Evolutionary conservation across 2,113 vertebrate genomes (phyloP), one percentile per base, ranked within the genome.

Genomic region (Mixornis gularis): DNA sequence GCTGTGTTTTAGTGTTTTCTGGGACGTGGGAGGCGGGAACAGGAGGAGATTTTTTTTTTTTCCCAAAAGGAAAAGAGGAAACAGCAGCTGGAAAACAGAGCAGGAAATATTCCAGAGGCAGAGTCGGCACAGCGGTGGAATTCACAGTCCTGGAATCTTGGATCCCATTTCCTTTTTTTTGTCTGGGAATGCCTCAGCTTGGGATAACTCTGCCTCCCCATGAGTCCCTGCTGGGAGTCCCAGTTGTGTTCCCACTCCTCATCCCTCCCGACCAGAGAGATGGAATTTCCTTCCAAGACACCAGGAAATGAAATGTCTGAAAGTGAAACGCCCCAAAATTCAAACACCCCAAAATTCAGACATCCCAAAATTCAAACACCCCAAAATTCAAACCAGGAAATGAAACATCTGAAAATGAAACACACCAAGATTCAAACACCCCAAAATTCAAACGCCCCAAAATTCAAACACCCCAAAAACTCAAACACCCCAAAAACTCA

Each of bases 191-290:
- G 29, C 7, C 20, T 8, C 12, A 17, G 0, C 0, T 17, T 44
- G 51, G 71, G 46, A 52, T 64, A 36, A 48, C 15, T 46, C 22
- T n/a, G 80, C 14, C 40, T 32, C 17, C 10, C 40, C 48, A 9
- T 2, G 11, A 44, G 27, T 19, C 9, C n/a, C 10, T 12, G 12
- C 17, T 25, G 65, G 30, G 10, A 3, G 6, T 52, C 56, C 46
- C 0, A 1, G 14, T 4, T 4, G 5, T 24, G 19, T 25, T 64
- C 30, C 41, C 16, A 13, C 4, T 48, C 59, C 49, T 55, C 59
- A 15, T 19, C 24, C 64, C 14, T 46, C 49, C 34, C 0, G 0
- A 4, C 6, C 3, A 6, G 14, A n/a, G n/a, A n/a, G n/a, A 9
- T 17, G 59, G 69, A 56, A 73, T 48, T 84, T 13, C 13, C 3